Conservation (phyloP, 1,140 invertebrate species). For the Brevipalpus yothersi region DNA sequence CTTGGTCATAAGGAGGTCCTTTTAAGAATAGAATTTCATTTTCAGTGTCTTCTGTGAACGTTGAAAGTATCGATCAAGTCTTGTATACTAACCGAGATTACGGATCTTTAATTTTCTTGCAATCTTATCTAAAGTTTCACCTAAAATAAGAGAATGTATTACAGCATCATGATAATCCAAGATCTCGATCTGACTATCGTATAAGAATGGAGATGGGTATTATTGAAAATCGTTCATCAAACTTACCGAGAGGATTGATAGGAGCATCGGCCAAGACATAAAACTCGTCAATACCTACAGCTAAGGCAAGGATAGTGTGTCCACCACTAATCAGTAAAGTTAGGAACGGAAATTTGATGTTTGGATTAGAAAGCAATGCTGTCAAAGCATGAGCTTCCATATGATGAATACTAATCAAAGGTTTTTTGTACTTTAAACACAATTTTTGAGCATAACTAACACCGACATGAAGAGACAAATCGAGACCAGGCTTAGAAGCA, state of each 20-base stretch:
- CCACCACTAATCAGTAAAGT: conserved; percentile 72
- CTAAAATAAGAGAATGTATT: no score
- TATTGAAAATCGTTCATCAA: not conserved
- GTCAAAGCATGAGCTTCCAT: conserved; percentile 97
- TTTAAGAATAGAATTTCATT: not conserved
- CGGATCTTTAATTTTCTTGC: conserved; percentile 58
- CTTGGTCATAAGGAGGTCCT: conserved; percentile 32
- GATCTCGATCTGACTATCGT: not conserved
- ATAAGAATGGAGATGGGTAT: not conserved
- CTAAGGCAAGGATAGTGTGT: conserved; percentile 59
- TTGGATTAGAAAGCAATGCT: conserved; percentile 21
- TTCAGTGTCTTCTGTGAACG: no score
- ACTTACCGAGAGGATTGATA: not conserved
- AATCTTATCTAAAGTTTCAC: conserved; percentile 71
- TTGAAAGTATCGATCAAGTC: no score
- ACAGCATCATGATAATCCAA: no score
- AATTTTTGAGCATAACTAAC: conserved; percentile 57
- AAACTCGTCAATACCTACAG: conserved; percentile 33
- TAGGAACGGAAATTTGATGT: conserved; percentile 65
- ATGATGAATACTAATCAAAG: conserved; percentile 85
- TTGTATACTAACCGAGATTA: conserved; percentile 27
- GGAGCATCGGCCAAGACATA: conserved; percentile 13
- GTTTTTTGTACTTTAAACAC: conserved; percentile 38
- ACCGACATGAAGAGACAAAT: conserved; percentile 51
- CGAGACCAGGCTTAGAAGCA: conserved; percentile 62